Percentiles rank a stretch among this genome's conserved stretches.
phyloP scores from a whole-genome alignment of 2,797 vertebrate genomes.

The Thaleichthys pacificus region DNA sequence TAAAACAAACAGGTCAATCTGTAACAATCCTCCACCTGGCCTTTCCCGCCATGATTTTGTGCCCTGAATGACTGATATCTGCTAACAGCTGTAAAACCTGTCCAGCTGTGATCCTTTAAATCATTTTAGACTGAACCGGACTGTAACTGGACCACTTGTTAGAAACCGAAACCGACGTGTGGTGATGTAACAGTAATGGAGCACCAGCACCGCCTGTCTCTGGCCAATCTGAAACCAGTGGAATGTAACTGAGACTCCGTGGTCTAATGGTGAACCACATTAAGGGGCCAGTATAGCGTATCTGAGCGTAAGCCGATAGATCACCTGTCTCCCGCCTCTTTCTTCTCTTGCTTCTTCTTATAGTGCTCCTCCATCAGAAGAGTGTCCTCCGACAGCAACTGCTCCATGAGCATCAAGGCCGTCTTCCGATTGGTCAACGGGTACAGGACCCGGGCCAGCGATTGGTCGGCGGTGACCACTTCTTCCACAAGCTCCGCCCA shows the following conservation, averaged over 20 bases:
- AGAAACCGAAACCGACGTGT: constrained; percentile 49
- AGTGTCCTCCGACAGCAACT: constrained; percentile 83
- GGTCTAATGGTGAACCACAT: not conserved
- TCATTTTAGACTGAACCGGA: constrained; percentile 30
- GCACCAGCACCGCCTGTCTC: constrained; percentile 23
- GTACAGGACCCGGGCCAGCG: constrained; percentile 78
- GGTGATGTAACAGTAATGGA: constrained; percentile 49
- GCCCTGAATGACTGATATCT: not conserved
- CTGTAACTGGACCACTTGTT: constrained; percentile 34
- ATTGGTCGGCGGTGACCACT: constrained; percentile 79
- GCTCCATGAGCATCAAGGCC: constrained; percentile 88
- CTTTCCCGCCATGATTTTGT: not conserved
- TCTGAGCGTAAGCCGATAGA: not conserved
- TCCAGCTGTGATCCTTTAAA: not conserved
- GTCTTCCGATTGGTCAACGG: constrained; percentile 81
- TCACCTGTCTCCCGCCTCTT: constrained; percentile 61
- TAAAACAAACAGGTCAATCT: not conserved
- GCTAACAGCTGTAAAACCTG: not conserved
- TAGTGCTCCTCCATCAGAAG: constrained; percentile 83
- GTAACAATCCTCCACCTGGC: not conserved
- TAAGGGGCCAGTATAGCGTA: not conserved
- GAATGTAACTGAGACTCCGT: constrained; percentile 33
- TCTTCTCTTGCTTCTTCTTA: constrained; percentile 75
- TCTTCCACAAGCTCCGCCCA: constrained; percentile 80
- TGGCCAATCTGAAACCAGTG: constrained; percentile 16